phyloP scores from a whole-genome alignment of 2,888 invertebrate genomes.

The Caenorhabditis sp. region DNA sequence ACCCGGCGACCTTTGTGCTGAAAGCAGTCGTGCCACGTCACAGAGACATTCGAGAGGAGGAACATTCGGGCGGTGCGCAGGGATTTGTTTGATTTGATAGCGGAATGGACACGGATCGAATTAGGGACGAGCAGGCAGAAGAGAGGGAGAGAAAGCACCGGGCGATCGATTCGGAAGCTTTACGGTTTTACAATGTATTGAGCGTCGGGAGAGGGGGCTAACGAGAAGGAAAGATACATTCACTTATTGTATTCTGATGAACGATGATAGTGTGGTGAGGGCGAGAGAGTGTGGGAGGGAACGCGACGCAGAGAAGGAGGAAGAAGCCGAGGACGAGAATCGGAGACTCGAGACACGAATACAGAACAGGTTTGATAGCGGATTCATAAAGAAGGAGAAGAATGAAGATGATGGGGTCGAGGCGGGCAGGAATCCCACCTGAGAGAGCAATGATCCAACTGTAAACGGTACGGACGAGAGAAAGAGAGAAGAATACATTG shows the following conservation, averaged over 20 bases:
- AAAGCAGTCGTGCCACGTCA: slow-evolving; percentile 15
- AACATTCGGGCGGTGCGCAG: not conserved
- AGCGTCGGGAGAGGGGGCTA: not conserved
- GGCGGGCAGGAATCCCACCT: no score
- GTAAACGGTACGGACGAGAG: not conserved
- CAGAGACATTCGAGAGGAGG: not conserved
- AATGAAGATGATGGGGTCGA: not conserved
- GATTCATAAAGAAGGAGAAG: slow-evolving; percentile 3
- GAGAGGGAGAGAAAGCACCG: not conserved
- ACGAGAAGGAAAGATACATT: slow-evolving; percentile 9
- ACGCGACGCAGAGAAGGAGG: slow-evolving; percentile 1
- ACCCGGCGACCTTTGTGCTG: not conserved
- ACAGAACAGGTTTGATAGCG: slow-evolving; percentile 18
- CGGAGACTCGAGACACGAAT: not conserved
- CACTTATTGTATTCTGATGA: slow-evolving; percentile 14
- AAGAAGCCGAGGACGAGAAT: not conserved
- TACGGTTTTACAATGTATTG: no score
- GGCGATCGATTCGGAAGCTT: slow-evolving; percentile 7
- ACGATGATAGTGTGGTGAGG: slow-evolving; percentile 5
- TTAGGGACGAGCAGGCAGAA: slow-evolving; percentile 11
- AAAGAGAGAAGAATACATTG: not conserved
- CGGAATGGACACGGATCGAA: slow-evolving; percentile 2
- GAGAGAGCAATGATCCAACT: not conserved
- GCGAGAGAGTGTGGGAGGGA: not conserved
- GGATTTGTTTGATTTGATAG: slow-evolving; percentile 51